Conservation (phyloP, 2,888 invertebrate genomes). For the Apantesis nais region DNA sequence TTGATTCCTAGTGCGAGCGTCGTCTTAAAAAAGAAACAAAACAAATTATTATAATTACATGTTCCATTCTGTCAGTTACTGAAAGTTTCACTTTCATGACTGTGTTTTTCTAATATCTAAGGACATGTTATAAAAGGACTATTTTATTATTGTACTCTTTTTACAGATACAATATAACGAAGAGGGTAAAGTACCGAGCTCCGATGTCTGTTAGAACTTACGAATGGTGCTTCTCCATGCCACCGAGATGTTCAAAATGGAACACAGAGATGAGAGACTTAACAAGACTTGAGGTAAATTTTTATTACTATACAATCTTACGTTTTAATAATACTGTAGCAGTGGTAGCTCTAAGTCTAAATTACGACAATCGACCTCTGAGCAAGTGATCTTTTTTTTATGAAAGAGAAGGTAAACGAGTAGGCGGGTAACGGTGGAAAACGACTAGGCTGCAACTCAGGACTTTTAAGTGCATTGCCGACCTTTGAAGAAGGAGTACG, state of each 20-base stretch:
- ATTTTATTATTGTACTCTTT: slow-evolving; percentile 3
- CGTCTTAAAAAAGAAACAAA: not conserved
- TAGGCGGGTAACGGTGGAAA: too few relatives aligned
- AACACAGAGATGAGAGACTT: slow-evolving; percentile 89
- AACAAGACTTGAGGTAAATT: slow-evolving; percentile 87
- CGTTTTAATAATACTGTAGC: not conserved
- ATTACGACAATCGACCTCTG: not conserved
- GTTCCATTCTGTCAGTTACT: not conserved
- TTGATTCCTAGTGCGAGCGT: too few relatives aligned
- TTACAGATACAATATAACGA: slow-evolving; percentile 88
- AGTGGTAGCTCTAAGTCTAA: not conserved
- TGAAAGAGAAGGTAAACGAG: too few relatives aligned
- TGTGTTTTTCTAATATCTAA: not conserved
- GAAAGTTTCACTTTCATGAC: not conserved
- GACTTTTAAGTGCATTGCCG: too few relatives aligned
- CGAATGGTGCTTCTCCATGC: slow-evolving; percentile 92
- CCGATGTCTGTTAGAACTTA: slow-evolving; percentile 90
- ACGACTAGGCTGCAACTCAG: too few relatives aligned
- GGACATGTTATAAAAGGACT: not conserved
- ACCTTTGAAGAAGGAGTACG: too few relatives aligned
- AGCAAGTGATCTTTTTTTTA: not conserved
- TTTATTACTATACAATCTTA: not conserved
- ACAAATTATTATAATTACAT: not conserved
- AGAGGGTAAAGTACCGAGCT: slow-evolving; percentile 87
- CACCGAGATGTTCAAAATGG: slow-evolving; percentile 92